Percentiles rank a stretch among this genome's conserved stretches.
These are phyloP conservation scores for Drosophila paulistorum DNA, from an alignment of 1,140 invertebrate species.

Conservation along the genomic window DNA sequence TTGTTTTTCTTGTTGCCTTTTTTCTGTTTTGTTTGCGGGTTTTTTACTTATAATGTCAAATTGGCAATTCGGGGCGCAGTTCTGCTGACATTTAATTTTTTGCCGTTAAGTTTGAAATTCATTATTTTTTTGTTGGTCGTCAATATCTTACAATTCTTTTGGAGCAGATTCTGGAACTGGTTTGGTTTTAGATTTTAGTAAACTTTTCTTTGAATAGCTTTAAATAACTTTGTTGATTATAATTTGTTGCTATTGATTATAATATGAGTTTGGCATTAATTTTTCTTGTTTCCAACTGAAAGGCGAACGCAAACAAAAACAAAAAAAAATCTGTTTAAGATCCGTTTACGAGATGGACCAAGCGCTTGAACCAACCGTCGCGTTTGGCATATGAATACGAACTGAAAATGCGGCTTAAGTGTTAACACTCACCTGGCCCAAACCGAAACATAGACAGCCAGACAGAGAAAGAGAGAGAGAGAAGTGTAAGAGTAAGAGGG, in stretches of 20 bases:
- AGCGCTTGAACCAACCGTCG: conserved; percentile 43
- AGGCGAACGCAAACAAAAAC: not conserved
- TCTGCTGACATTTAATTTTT: conserved; percentile 67
- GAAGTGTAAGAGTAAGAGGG: not conserved
- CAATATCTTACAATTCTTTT: conserved; percentile 61
- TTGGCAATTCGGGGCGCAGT: conserved; percentile 54
- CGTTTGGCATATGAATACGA: conserved; percentile 46
- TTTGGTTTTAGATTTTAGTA: conserved; percentile 28
- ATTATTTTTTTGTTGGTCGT: conserved; percentile 26
- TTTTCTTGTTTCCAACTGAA: conserved; percentile 24
- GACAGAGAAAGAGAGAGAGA: not conserved
- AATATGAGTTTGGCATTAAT: conserved; percentile 56
- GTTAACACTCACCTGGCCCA: conserved; percentile 36
- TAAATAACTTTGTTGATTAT: conserved; percentile 40
- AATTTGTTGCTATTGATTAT: conserved; percentile 53
- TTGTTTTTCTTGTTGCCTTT: not conserved
- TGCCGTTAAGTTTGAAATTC: conserved; percentile 44
- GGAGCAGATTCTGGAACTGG: conserved; percentile 55
- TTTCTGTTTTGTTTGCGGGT: conserved; percentile 34
- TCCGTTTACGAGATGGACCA: conserved; percentile 7
- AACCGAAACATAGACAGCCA: conserved; percentile 28
- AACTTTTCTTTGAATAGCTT: conserved; percentile 28
- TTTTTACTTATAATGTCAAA: conserved; percentile 52
- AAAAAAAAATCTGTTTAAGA: not conserved
- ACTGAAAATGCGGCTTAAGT: conserved; percentile 43